Evolutionary conservation across 53 echinoderm and acorn worm genomes (phyloP).

Genomic region (Henricia sp.): DNA sequence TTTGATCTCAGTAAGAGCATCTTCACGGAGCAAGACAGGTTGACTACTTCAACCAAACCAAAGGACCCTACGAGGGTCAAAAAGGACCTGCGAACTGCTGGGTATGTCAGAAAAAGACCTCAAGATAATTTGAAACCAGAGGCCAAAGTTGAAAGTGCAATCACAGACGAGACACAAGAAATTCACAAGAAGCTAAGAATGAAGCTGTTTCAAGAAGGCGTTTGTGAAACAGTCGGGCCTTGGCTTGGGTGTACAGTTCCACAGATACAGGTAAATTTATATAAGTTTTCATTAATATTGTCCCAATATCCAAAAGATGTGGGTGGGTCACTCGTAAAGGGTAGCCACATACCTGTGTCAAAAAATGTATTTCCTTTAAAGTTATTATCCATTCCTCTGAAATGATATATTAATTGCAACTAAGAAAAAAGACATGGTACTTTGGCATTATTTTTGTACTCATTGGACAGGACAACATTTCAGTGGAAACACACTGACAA

Average conservation of each 20-base stretch:
- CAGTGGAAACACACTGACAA: no score
- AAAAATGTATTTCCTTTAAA: no score
- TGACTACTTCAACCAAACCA: not conserved
- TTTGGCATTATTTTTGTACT: no score
- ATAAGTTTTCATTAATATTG: not conserved
- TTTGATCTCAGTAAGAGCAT: conserved; percentile 42
- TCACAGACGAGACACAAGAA: conserved; percentile 21
- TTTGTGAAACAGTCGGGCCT: conserved; percentile 29
- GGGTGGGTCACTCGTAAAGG: no score
- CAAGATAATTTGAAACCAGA: not conserved
- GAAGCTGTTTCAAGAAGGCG: conserved; percentile 47
- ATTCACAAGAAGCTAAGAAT: conserved; percentile 38
- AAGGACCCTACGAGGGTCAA: not conserved
- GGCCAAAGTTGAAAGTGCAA: not conserved
- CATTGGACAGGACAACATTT: no score
- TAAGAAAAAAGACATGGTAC: no score
- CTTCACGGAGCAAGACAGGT: conserved; percentile 21
- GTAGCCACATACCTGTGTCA: no score
- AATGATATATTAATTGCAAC: no score
- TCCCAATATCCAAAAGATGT: no score
- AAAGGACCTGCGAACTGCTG: conserved; percentile 21
- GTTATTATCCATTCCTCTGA: no score
- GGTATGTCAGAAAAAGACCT: not conserved
- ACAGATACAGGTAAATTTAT: conserved; percentile 53
- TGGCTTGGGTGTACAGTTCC: conserved; percentile 39